Conservation (phyloP, 1,140 invertebrate genomes). For the Pogonognathellus flavescens region DNA sequence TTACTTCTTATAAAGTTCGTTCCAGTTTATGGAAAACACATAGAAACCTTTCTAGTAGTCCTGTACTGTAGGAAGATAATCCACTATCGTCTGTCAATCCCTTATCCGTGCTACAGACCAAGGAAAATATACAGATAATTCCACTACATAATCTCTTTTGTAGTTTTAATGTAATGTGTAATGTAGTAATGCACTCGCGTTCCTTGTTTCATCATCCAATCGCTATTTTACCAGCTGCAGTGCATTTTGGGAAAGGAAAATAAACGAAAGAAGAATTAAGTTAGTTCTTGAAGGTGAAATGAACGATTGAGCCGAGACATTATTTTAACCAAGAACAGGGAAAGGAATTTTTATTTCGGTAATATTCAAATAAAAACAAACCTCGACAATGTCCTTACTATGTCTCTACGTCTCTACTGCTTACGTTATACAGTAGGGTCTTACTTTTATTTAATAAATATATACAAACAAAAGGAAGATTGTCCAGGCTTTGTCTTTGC, state of each 20-base stretch:
- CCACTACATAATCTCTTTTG: too few relatives aligned
- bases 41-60: too few relatives aligned
- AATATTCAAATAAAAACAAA: constrained; percentile 55
- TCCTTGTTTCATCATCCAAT: too few relatives aligned
- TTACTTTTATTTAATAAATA: neutral
- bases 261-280: neutral
- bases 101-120: constrained; percentile 8
- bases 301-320: constrained; percentile 46
- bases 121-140: neutral
- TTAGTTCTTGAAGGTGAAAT: constrained; percentile 50
- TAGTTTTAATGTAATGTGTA: too few relatives aligned
- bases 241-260: neutral
- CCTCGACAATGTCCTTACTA: neutral
- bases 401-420: neutral
- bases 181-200: too few relatives aligned
- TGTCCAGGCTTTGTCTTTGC: too few relatives aligned
- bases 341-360: constrained; percentile 54
- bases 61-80: neutral
- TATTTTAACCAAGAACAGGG: constrained; percentile 28
- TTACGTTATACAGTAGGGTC: neutral
- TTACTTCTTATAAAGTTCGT: neutral
- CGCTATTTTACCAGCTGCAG: neutral
- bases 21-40: neutral
- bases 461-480: too few relatives aligned
- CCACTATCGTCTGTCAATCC: constrained; percentile 3